Base-by-base conservation (phyloP, 2,888 invertebrate species). In the Eudasyphora cyanicolor region DNA sequence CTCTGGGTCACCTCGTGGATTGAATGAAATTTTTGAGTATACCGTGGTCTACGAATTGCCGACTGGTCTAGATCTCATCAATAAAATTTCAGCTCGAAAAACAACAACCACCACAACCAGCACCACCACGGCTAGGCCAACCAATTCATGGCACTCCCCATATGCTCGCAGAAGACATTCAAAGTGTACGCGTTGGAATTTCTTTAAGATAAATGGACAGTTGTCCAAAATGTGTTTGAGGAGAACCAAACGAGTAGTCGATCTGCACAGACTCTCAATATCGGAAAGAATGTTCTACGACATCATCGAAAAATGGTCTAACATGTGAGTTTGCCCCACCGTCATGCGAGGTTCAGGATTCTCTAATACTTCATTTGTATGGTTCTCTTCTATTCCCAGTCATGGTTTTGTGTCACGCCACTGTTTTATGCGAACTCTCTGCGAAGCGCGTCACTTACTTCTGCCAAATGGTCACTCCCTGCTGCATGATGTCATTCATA, bases 391-490 rank as follows among this genome's bases (percentile, higher is more conserved):
- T 17, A 14, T 51, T 45, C n/a, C 5, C 51, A 91, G 91, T 0
- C 88, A 89, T 82, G 88, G 86, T 38, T 91, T 88, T 79, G 84
- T 89, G 27, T 84, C 88, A 2, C 88, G 87, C 6, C 86, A 91
- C 82, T 96, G 96, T 89, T 91, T 96, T 70, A 92, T 95, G 87
- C 93, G 94, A 86, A 94, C 94, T 81, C 93, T 96, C 81, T 96
- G 96, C 88, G 96, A 96, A 88, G 93, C 94, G 5, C 93, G 93
- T 78, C 91, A 92, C 82, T 91, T 94, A 87, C 90, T 95, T 74
- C 93, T 93, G 24, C 92, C 93, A 0, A 93, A 93, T 10, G 95
- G 95, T 38, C 92, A 93, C 86, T 95, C 95, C 1, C 92, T 96
- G 77, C 93, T 95, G 64, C 95, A 95, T 85, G 95, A 96, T 89